Evolutionary conservation across 2,888 invertebrate species (phyloP).

Genomic region (Lobophora halterata): DNA sequence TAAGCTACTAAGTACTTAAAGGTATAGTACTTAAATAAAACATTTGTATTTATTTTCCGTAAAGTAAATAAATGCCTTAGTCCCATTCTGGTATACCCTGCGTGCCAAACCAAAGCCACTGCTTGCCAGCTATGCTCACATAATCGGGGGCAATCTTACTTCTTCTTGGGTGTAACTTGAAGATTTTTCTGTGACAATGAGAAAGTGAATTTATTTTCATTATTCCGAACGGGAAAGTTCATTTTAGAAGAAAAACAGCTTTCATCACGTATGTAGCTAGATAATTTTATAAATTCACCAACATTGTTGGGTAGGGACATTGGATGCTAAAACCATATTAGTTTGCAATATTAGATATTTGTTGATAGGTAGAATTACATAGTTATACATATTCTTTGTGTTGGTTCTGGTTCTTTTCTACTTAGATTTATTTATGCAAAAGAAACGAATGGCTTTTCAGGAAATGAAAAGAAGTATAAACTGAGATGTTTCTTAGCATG

Average conservation of each 20-base stretch:
- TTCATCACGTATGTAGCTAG: too few relatives aligned
- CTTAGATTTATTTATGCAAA: constrained; percentile 8
- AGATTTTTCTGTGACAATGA: constrained; percentile 11
- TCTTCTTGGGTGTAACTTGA: constrained; percentile 22
- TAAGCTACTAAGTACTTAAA: too few relatives aligned
- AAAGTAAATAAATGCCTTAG: constrained; percentile 2
- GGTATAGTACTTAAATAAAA: too few relatives aligned
- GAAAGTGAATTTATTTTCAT: neutral
- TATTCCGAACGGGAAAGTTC: constrained; percentile 4
- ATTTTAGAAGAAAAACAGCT: neutral
- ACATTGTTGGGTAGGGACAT: too few relatives aligned
- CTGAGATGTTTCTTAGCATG: constrained; percentile 53
- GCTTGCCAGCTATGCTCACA: constrained; percentile 46
- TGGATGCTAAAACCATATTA: too few relatives aligned
- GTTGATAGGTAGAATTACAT: too few relatives aligned
- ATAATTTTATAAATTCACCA: too few relatives aligned
- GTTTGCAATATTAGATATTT: too few relatives aligned
- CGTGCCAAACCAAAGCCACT: constrained; percentile 19
- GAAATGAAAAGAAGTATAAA: constrained; percentile 74
- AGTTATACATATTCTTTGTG: too few relatives aligned
- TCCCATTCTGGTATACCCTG: constrained; percentile 6
- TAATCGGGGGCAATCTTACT: constrained; percentile 56
- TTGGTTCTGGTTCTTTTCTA: too few relatives aligned
- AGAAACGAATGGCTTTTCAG: constrained; percentile 59
- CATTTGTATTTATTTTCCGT: neutral